phyloP scores from a whole-genome alignment of 1,140 invertebrate genomes.

The Drosophila navojoa region DNA sequence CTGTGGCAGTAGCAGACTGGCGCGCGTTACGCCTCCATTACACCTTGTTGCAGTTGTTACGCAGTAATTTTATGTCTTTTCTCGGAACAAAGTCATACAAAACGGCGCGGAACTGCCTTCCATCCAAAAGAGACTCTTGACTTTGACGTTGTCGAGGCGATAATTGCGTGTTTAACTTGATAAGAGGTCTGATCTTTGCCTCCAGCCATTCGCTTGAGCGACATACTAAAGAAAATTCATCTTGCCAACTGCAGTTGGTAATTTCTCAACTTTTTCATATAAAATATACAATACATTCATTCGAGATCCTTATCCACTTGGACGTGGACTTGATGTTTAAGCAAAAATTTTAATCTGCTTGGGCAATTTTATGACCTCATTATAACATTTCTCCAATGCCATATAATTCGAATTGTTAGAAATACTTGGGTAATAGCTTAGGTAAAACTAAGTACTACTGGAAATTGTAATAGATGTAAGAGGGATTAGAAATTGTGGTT shows the following conservation, averaged over 20 bases:
- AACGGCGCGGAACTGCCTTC: slow-evolving; percentile 65
- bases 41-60: slow-evolving; percentile 83
- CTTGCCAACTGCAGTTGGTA: slow-evolving; percentile 1
- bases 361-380: slow-evolving; percentile 1
- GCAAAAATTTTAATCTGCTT: slow-evolving; percentile 4
- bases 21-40: slow-evolving; percentile 74
- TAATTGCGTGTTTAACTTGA: slow-evolving; percentile 69
- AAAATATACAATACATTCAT: neutral
- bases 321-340: neutral
- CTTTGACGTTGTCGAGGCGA: slow-evolving; percentile 58
- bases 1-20: slow-evolving; percentile 28
- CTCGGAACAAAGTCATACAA: slow-evolving; percentile 81
- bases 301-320: neutral
- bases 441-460: no score
- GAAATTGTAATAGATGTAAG: no score
- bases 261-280: slow-evolving; percentile 6
- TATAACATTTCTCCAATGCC: slow-evolving; percentile 4
- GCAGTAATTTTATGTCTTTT: slow-evolving; percentile 82
- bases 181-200: slow-evolving; percentile 38
- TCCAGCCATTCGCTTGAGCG: slow-evolving; percentile 1
- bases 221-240: slow-evolving; percentile 4
- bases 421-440: neutral
- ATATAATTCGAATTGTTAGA: neutral
- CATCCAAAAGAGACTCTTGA: slow-evolving; percentile 36
- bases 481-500: no score